Evolutionary conservation across 2,888 invertebrate species (phyloP), one percentile per base, ranked within the genome.

Genomic region (Diplolepis rosae): DNA sequence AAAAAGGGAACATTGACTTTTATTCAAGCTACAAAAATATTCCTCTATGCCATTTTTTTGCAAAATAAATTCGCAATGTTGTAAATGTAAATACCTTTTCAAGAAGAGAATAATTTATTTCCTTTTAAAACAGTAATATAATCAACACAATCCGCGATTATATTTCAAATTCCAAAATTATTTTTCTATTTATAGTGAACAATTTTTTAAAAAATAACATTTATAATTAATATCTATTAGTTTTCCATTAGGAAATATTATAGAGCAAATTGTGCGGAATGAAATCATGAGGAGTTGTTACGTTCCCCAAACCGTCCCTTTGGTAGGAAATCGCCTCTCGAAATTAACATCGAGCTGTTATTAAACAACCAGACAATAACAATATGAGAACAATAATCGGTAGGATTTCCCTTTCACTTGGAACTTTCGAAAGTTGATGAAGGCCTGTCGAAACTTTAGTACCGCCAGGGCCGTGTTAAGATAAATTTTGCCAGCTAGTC

Each of bases 361-460:
- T 54, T 42, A 68, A 54, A 39, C 27, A 54, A 68, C 52, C 68
- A 52, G 54, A 18, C 51, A 42, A 52, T 35, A 27, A 68, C 54
- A 52, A 68, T 42, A 52, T 61, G 39, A 54, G 70, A 75, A 75
- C 76, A 76, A 79, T 77, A 75, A 79, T 79, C 74, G 70, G 52
- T 69, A 67, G 70, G 77, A 75, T 79, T 79, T 79, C 77, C 79
- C 79, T 79, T 79, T 79, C 79, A 79, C 79, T 73, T 35, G 61
- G 61, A 68, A 68, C 75, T 78, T 73, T 74, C 71, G 74, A 75
- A 73, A 77, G 69, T 65, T 22, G 22, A 66, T 35, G 50, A 39
- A 69, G 48, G 39, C 39, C 39, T 61, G 61, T 61, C 39, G 61
- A 61, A 61, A 61, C 61, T 24, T 27, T 35, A 24, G 61, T 39